Conservation (phyloP, 2,888 invertebrate genomes). For the Noctua comes region DNA sequence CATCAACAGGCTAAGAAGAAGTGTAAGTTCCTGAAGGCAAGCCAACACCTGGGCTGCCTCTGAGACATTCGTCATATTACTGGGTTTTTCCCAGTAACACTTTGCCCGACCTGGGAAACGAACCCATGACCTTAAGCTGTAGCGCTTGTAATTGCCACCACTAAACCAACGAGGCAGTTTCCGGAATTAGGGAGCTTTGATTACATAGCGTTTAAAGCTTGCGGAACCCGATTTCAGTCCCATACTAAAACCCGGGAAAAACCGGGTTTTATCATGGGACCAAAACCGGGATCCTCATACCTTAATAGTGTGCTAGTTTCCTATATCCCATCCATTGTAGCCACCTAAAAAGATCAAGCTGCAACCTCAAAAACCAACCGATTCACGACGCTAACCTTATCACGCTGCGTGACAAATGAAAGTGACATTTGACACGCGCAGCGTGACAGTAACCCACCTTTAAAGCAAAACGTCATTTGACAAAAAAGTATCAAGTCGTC, state of each 20-base stretch:
- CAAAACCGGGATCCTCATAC: too few species aligned
- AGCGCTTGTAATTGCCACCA: neutral
- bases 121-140: neutral
- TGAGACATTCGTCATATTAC: neutral
- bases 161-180: neutral
- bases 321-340: neutral
- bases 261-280: too few species aligned
- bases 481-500: slow-evolving; percentile 46
- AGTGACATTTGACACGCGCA: slow-evolving; percentile 64
- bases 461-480: slow-evolving; percentile 28
- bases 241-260: too few species aligned
- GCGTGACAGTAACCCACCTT: slow-evolving; percentile 33
- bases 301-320: neutral
- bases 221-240: too few species aligned
- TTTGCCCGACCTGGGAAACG: neutral
- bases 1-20: too few species aligned
- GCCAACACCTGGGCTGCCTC: neutral
- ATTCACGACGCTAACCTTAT: neutral
- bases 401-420: slow-evolving; percentile 55
- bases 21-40: neutral
- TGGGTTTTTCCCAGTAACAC: neutral
- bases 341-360: neutral
- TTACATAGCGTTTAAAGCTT: neutral
- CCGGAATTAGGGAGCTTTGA: neutral
- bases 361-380: neutral